Percentiles rank a stretch among this genome's conserved stretches.
phyloP scores from a whole-genome alignment of 2,113 vertebrate genomes.

The Mustelus asterias region DNA sequence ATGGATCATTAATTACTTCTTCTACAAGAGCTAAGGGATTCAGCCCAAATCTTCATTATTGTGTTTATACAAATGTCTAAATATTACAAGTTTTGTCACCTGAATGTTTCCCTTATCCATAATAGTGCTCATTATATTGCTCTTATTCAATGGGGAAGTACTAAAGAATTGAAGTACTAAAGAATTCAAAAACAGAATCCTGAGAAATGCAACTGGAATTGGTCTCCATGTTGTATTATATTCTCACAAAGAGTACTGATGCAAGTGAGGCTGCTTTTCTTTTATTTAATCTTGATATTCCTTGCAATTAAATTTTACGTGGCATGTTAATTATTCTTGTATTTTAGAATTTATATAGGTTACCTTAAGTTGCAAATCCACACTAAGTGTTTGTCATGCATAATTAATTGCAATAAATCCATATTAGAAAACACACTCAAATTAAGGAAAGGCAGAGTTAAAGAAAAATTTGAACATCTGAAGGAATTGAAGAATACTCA shows the following conservation, averaged over 20 bases:
- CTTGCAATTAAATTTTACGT: neutral
- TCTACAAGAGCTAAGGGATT: conserved; percentile 43
- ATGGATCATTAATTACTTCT: conserved; percentile 36
- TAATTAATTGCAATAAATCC: neutral
- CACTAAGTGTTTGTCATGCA: neutral
- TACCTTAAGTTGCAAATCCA: neutral
- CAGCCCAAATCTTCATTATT: conserved; percentile 31
- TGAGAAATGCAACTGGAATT: neutral
- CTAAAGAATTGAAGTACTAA: neutral
- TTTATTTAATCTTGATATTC: neutral
- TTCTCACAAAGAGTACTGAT: neutral
- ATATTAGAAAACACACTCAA: neutral
- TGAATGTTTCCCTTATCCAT: neutral
- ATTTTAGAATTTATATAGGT: neutral
- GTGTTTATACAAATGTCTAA: neutral
- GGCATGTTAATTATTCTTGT: neutral
- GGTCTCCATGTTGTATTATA: neutral
- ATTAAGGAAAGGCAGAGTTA: neutral
- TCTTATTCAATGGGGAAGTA: neutral
- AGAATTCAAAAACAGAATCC: neutral
- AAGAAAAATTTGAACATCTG: neutral
- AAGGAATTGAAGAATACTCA: neutral
- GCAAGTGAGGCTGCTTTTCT: neutral
- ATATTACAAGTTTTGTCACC: neutral
- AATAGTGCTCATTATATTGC: neutral